Evolutionary conservation across 2,888 invertebrate species (phyloP).

Genomic region (Pseudococcus viburni): DNA sequence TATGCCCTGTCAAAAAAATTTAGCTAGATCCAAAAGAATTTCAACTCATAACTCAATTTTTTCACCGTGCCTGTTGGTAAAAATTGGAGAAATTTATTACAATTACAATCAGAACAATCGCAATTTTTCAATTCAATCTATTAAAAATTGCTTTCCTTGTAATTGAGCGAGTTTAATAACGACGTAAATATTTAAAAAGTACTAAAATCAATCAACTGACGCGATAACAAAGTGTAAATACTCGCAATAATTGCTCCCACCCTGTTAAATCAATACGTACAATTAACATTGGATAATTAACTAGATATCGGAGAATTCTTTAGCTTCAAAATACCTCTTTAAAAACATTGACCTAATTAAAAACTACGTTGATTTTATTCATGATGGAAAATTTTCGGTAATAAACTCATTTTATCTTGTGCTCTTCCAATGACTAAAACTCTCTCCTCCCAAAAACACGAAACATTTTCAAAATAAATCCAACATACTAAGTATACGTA

Average conservation of each 20-base stretch:
- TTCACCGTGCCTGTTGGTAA: no score
- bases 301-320: constrained; percentile 1
- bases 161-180: no score
- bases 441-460: neutral
- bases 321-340: neutral
- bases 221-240: constrained; percentile 16
- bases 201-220: neutral
- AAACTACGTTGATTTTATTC: constrained; percentile 10
- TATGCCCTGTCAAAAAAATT: no score
- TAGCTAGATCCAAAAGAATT: no score
- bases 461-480: neutral
- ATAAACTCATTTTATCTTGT: neutral
- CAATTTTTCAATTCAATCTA: no score
- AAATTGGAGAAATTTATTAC: no score
- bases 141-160: no score
- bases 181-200: neutral
- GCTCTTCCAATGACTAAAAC: neutral
- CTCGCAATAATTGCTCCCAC: constrained; percentile 22
- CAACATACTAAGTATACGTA: neutral
- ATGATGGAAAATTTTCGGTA: constrained; percentile 36
- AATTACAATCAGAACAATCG: no score
- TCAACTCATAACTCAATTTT: no score
- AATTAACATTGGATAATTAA: constrained; percentile 42
- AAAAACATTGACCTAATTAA: constrained; percentile 51
- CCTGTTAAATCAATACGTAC: constrained; percentile 22